These are phyloP conservation scores for Cyanoderma ruficeps DNA, from an alignment of 2,113 vertebrate genomes.

Conservation along the genomic window DNA sequence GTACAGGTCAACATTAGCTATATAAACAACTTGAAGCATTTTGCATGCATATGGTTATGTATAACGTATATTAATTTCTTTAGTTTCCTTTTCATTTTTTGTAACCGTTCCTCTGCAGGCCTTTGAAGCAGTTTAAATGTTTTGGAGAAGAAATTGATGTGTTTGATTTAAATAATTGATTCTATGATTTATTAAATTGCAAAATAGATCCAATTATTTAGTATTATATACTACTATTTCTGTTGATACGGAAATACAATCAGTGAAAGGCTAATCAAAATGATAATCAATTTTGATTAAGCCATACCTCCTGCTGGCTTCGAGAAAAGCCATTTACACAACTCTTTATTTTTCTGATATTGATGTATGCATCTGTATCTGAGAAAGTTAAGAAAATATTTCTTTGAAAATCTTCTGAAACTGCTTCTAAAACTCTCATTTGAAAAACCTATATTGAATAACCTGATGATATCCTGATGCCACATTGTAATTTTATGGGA, in stretches of 20 bases:
- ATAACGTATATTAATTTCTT: background rate
- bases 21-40: background rate
- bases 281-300: conserved; percentile 1
- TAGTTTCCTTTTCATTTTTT: background rate
- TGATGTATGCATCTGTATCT: background rate
- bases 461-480: background rate
- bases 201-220: background rate
- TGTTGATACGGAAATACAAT: background rate
- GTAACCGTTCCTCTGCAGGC: background rate
- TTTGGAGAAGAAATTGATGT: background rate
- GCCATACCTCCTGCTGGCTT: background rate
- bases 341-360: background rate
- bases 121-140: background rate
- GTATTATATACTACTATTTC: background rate
- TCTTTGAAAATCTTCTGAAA: background rate
- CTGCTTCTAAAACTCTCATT: background rate
- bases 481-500: background rate
- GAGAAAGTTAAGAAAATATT: background rate
- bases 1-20: background rate
- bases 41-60: background rate
- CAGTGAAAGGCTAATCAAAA: background rate
- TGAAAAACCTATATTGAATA: background rate
- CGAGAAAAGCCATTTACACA: background rate
- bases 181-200: background rate
- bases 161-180: background rate